Conservation (phyloP, 2,113 vertebrate genomes). For the Orientallactaga bullata region DNA sequence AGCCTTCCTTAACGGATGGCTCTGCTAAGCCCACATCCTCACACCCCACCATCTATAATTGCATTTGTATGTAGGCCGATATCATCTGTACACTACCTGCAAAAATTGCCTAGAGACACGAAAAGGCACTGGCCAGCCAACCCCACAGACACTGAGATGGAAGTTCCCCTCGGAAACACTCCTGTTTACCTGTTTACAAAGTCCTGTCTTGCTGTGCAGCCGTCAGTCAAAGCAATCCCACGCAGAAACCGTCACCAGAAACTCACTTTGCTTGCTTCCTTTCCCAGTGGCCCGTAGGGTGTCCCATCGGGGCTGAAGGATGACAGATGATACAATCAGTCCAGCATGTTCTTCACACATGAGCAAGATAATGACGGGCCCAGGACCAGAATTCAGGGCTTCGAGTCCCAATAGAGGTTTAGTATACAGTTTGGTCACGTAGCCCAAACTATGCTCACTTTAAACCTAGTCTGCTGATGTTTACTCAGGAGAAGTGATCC, state of each 20-base stretch:
- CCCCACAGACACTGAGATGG: not conserved
- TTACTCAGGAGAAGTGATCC: not conserved
- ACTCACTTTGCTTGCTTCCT: not conserved
- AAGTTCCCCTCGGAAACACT: not conserved
- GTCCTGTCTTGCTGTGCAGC: not conserved
- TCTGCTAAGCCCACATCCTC: not conserved
- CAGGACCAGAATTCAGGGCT: not conserved
- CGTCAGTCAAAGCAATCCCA: not conserved
- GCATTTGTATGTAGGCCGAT: not conserved
- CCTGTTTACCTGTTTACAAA: not conserved
- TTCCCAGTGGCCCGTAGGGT: not conserved
- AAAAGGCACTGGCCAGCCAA: not conserved
- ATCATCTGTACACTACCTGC: not conserved
- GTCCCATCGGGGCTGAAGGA: not conserved
- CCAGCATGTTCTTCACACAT: not conserved
- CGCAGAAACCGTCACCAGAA: not conserved
- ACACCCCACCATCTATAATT: not conserved
- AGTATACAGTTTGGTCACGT: not conserved
- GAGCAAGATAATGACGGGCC: not conserved
- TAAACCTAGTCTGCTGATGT: not conserved
- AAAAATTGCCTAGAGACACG: not conserved
- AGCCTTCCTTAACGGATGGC: slow-evolving; percentile 1
- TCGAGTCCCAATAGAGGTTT: not conserved
- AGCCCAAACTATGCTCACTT: not conserved
- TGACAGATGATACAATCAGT: not conserved